These are phyloP conservation scores for Agrypnus murinus DNA, from an alignment of 2,888 invertebrate species.

Conservation along the genomic window DNA sequence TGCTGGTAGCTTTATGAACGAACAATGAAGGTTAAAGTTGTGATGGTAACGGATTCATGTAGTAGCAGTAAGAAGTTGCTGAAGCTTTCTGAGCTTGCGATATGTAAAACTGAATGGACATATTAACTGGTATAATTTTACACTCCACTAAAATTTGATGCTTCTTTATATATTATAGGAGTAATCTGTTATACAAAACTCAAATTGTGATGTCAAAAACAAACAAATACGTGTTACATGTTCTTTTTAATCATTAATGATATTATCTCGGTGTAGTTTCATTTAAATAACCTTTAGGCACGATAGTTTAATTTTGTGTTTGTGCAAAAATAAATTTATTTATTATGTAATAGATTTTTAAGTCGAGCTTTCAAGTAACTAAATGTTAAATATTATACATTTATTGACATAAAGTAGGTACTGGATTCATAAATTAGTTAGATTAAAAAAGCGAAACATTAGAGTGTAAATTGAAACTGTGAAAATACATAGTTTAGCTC, in stretches of 20 bases:
- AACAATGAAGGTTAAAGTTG: slow-evolving; percentile 40
- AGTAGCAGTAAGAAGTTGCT: slow-evolving; percentile 42
- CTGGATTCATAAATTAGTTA: no score
- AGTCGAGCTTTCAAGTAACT: no score
- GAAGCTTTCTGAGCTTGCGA: slow-evolving; percentile 38
- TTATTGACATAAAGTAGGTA: no score
- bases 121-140: slow-evolving; percentile 53
- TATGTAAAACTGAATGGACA: slow-evolving; percentile 51
- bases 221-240: neutral
- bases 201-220: neutral
- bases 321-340: no score
- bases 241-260: neutral
- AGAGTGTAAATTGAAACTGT: no score
- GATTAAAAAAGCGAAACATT: no score
- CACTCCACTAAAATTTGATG: slow-evolving; percentile 51
- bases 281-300: no score
- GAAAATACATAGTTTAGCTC: no score
- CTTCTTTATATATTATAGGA: slow-evolving; percentile 28
- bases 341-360: no score
- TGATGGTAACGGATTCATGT: slow-evolving; percentile 36
- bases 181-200: slow-evolving; percentile 11
- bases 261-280: no score
- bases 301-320: no score
- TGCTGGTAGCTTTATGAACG: slow-evolving; percentile 28
- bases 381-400: no score